Evolutionary conservation across 2,113 vertebrate species (phyloP), one percentile per base, ranked within the genome.

Genomic region (Willisornis vidua): DNA sequence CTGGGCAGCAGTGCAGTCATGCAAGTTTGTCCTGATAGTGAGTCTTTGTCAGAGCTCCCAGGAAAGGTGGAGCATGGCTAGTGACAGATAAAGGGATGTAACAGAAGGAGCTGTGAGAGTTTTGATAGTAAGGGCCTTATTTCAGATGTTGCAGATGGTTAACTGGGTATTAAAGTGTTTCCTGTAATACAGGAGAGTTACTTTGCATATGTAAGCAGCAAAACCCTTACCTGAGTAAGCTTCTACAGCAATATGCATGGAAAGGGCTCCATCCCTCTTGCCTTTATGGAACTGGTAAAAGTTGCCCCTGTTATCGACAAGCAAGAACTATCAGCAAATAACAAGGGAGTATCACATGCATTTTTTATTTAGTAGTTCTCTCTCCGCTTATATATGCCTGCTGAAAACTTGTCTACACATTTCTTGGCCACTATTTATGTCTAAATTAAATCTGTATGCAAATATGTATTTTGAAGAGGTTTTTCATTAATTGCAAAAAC

Each of bases 1-100:
- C 57, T 35, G n/a, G 57, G 17, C 4, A 19, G 12, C 1, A 1
- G 5, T 43, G 20, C 9, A 10, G 14, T 61, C 51, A 8, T 8
- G 6, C 20, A 35, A 20, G 35, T 62, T 66, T 85, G 20, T 73
- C 45, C 35, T 55, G 4, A 76, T 3, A 28, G 10, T 39, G 37
- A 49, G 8, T 6, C 28, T 52, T 63, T 57, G 59, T 29, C 48
- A 78, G 72, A 41, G 43, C 28, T 83, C 43, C 43, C 28, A 57
- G 66, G 45, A 65, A 73, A 51, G 11, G 5, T 45, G 22, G 12
- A 54, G 7, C 24, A 41, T 15, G 25, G 29, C 19, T 80, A 28
- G 4, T 23, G 13, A 17, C 14, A 55, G 25, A 72, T 45, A 62
- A 52, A 78, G 4, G 16, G 4, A n/a, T 14, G 23, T 22, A 54